Evolutionary conservation across 2,113 vertebrate genomes (phyloP).

Genomic region (Bos javanicus): DNA sequence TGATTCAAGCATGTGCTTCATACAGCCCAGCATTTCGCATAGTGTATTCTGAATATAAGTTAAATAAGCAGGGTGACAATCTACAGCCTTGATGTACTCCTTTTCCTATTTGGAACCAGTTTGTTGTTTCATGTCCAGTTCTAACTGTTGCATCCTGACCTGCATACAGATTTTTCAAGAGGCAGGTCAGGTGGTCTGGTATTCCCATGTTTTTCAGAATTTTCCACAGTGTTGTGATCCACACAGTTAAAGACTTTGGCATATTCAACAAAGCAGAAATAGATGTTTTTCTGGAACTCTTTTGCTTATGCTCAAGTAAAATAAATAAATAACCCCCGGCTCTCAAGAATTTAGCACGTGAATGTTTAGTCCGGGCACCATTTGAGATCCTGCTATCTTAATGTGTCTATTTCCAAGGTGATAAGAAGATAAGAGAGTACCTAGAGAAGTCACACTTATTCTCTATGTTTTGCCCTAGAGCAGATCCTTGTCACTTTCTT

Average conservation of each 20-base stretch:
- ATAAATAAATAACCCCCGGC: neutral
- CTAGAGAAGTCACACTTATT: neutral
- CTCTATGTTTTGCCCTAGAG: neutral
- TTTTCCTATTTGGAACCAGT: neutral
- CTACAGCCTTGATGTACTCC: neutral
- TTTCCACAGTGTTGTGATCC: neutral
- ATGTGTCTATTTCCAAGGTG: neutral
- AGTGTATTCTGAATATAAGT: neutral
- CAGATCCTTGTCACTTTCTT: neutral
- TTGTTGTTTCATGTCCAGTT: neutral
- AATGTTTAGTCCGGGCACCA: neutral
- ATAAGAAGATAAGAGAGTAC: neutral
- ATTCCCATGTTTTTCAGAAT: neutral
- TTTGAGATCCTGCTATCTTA: neutral
- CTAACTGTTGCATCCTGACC: neutral
- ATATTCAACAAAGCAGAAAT: neutral
- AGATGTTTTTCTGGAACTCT: neutral
- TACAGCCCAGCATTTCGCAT: neutral
- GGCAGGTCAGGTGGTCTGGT: neutral
- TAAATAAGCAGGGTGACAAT: neutral
- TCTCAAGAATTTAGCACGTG: neutral
- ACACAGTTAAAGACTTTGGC: neutral
- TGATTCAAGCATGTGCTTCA: neutral
- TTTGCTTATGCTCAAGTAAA: neutral
- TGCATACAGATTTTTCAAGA: neutral